Conservation (phyloP, 1,140 invertebrate species). For the Neuroterus valhalla region DNA sequence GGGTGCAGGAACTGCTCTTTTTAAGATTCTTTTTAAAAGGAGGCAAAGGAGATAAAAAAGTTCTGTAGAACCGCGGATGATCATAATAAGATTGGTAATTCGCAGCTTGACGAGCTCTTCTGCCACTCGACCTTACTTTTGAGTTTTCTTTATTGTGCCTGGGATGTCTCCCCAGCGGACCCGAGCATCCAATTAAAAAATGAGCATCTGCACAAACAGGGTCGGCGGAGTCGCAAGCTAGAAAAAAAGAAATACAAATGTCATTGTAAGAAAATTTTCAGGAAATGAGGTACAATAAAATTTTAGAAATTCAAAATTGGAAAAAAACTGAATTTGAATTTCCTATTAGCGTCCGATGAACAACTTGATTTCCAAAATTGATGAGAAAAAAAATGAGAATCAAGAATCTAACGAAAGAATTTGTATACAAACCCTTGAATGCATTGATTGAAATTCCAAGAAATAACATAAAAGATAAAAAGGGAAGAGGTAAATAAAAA, state of each 20-base stretch:
- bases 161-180: constrained; percentile 65
- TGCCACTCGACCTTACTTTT: constrained; percentile 58
- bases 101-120: constrained; percentile 70
- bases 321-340: too few relatives aligned
- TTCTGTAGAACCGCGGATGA: constrained; percentile 62
- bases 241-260: constrained; percentile 10
- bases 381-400: too few relatives aligned
- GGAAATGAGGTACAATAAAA: not conserved
- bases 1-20: constrained; percentile 50
- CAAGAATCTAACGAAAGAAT: too few relatives aligned
- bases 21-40: constrained; percentile 47
- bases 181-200: constrained; percentile 69
- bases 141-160: constrained; percentile 61
- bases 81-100: constrained; percentile 74
- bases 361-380: too few relatives aligned
- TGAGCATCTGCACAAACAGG: constrained; percentile 57
- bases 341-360: too few relatives aligned
- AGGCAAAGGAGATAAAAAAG: constrained; percentile 54
- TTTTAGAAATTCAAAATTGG: too few relatives aligned
- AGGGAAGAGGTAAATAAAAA: too few relatives aligned
- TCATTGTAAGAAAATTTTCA: not conserved
- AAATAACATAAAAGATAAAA: too few relatives aligned
- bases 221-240: not conserved
- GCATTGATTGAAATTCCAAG: too few relatives aligned
- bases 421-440: too few relatives aligned